Evolutionary conservation across 2,113 vertebrate species (phyloP).

Genomic region (Empidonax alnorum): DNA sequence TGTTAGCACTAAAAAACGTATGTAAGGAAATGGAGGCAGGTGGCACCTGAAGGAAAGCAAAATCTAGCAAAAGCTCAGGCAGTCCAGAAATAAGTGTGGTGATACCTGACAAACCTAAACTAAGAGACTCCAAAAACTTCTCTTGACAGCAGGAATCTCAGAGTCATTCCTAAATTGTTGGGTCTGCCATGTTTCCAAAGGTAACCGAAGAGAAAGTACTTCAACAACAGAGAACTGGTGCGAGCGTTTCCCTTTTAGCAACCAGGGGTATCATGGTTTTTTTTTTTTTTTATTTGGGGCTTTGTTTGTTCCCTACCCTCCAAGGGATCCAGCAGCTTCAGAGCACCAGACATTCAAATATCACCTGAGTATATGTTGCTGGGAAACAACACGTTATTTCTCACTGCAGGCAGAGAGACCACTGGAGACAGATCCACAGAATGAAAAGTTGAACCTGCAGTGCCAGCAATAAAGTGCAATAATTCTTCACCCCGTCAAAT

Average conservation of each 20-base stretch:
- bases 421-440: background rate
- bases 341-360: background rate
- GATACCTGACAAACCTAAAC: background rate
- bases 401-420: background rate
- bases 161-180: background rate
- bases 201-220: background rate
- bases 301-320: background rate
- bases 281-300: background rate
- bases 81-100: background rate
- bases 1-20: background rate
- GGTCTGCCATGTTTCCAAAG: background rate
- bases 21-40: background rate
- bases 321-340: background rate
- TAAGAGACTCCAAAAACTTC: background rate
- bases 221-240: background rate
- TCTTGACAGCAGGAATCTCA: background rate
- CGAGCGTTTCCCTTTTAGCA: background rate
- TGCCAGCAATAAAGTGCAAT: background rate
- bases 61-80: background rate
- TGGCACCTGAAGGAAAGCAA: background rate
- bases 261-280: accelerated
- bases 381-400: background rate
- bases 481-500: background rate
- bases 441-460: background rate
- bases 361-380: background rate